Evolutionary conservation across 2,797 vertebrate genomes (phyloP), one percentile per base, ranked within the genome.

Genomic region (Acanthurus lineatus): DNA sequence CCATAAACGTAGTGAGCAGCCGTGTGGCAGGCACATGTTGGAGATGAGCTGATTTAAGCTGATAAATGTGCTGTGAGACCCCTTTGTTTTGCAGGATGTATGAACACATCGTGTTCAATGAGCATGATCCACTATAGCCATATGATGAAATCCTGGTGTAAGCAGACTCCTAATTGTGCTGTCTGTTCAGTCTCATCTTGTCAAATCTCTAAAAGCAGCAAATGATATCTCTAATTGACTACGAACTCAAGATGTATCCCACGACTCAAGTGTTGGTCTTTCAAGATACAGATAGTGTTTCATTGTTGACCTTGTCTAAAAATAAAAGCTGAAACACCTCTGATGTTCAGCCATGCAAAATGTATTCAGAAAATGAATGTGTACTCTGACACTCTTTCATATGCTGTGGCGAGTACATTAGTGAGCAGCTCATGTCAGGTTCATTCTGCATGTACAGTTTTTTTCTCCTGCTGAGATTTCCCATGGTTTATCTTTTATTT

Each of bases 161-260:
- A 88, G 85, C 88, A 89, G 89, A 80, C 67, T 85, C 79, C 85
- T 92, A 92, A 94, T 94, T 91, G 88, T 74, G 67, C 82, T 90
- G 92, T 89, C 90, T 92, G 90, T 88, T 93, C 85, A 82, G 61
- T 90, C 79, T 87, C 81, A 63, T 90, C 86, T 91, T 90, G 87
- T 93, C 91, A 81, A 77, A 72, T 56, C 86, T 86, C 89, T 64
- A 80, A 89, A 90, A 88, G 83, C 80, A 0, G 73, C 71, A 80
- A 87, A 84, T 70, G 32, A 86, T 89, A 83, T 82, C 82, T 85
- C 84, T 93, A 91, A 92, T 90, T 62, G 83, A 89, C 86, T 81
- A 59, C 51, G 88, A 94, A 84, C 85, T 72, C 1, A 25, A 83
- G 77, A 88, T 73, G 51, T 51, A 76, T 89, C 77, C 82, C 54